A percentile compares a stretch with the other conserved stretches of the same genome.
Evolutionary conservation across 2,888 invertebrate genomes (phyloP).

Genomic region (Troglohyphantes excavatus): DNA sequence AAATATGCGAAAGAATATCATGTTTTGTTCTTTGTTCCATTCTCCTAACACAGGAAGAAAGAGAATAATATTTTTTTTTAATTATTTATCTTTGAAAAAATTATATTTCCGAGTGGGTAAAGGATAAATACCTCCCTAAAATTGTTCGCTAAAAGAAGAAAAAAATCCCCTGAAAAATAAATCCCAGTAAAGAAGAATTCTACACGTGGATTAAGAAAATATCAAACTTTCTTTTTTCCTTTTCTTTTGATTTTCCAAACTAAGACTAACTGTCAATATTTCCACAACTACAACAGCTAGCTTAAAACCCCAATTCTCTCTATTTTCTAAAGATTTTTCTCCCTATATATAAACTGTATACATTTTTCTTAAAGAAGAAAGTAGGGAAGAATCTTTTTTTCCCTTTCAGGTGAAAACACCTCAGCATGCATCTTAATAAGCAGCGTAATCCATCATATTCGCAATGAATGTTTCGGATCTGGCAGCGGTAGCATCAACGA

Average conservation of each 20-base stretch:
- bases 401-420: conserved; percentile 46
- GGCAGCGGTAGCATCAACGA: conserved; percentile 41
- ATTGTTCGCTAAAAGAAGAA: not conserved
- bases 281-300: not conserved
- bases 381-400: conserved; percentile 12
- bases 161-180: not conserved
- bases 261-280: conserved; percentile 48
- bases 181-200: not conserved
- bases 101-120: no score
- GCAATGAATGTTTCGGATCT: conserved; percentile 63
- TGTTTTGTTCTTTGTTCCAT: not conserved
- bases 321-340: conserved; percentile 42
- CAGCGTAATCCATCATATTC: conserved; percentile 74
- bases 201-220: not conserved
- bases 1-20: not conserved
- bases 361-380: conserved; percentile 19
- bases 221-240: not conserved
- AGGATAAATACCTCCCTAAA: not conserved
- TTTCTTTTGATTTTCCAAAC: not conserved
- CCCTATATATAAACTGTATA: conserved; percentile 17
- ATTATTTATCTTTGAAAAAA: no score
- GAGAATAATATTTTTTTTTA: no score
- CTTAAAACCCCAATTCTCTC: conserved; percentile 29
- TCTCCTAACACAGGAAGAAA: not conserved
- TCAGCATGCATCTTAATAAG: conserved; percentile 71